Conservation (phyloP, 2,113 vertebrate genomes). For the Haplochromis vanheusdeni region DNA sequence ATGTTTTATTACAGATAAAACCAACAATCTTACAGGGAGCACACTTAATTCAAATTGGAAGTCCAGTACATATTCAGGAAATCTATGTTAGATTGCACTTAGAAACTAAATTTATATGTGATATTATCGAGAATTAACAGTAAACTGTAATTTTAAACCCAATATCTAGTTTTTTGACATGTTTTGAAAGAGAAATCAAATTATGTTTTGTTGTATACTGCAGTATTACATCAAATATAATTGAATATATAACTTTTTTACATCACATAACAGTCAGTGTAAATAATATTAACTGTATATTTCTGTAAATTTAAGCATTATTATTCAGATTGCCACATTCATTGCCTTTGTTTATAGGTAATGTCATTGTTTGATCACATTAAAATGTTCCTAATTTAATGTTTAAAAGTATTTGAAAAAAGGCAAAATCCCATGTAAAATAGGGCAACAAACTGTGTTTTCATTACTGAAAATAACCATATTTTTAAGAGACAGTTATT, state of each 20-base stretch:
- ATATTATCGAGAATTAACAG: neutral
- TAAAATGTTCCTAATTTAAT: neutral
- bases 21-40: neutral
- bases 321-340: neutral
- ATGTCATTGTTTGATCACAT: neutral
- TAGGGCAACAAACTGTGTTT: neutral
- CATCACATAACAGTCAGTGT: neutral
- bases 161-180: neutral
- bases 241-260: neutral
- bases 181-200: neutral
- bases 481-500: neutral
- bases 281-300: neutral
- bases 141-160: neutral
- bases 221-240: neutral
- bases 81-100: neutral
- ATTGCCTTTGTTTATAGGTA: neutral
- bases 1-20: too few relatives aligned
- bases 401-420: neutral
- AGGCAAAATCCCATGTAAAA: neutral
- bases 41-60: neutral
- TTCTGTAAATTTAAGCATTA: neutral
- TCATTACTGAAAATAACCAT: neutral
- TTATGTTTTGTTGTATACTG: neutral
- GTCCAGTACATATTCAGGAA: neutral
- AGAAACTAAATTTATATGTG: neutral